Percentiles rank a stretch among this genome's conserved stretches.
These are phyloP conservation scores for Willisornis vidua DNA, from an alignment of 2,113 vertebrate species.

Conservation along the genomic window DNA sequence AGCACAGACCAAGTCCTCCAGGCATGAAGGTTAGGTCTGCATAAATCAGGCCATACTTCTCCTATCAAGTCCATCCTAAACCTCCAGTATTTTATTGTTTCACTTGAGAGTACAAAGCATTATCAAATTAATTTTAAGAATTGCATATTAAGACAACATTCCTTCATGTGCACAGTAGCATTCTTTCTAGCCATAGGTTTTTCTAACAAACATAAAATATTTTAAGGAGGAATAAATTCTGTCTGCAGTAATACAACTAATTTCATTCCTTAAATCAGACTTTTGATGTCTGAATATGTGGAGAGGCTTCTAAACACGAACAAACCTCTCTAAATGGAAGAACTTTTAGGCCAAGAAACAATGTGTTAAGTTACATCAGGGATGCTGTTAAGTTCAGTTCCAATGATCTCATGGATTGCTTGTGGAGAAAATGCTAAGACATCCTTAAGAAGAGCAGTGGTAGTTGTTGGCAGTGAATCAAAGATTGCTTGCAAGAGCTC, in stretches of 20 bases:
- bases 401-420: neutral
- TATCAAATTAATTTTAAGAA: neutral
- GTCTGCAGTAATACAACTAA: neutral
- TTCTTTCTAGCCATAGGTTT: neutral
- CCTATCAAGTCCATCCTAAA: neutral
- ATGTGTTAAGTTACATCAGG: neutral
- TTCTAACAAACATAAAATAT: neutral
- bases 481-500: neutral
- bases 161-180: neutral
- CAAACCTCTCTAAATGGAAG: neutral
- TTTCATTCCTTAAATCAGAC: neutral
- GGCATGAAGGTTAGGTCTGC: neutral
- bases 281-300: neutral
- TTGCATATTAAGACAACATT: neutral
- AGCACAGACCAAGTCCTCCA: accelerated
- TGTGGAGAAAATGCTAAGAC: neutral
- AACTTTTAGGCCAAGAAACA: neutral
- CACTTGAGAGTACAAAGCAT: neutral
- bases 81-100: neutral
- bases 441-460: neutral
- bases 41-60: neutral
- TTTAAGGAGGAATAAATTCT: neutral
- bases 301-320: neutral
- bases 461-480: neutral
- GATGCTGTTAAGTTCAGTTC: neutral